These are phyloP conservation scores for Brachyptera putata DNA, from an alignment of 2,888 invertebrate genomes.

Conservation along the genomic window DNA sequence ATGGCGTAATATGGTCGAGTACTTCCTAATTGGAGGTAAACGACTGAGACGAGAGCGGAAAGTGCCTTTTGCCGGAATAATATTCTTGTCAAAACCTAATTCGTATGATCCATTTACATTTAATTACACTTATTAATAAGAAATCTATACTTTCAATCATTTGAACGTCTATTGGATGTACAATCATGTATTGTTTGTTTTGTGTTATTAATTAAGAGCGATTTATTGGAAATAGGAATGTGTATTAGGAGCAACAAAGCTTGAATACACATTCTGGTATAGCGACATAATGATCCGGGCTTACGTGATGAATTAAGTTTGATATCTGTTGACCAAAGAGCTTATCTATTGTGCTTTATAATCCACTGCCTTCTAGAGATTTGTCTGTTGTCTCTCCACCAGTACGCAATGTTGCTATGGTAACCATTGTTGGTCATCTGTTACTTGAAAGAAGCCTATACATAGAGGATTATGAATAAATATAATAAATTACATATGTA, in stretches of 20 bases:
- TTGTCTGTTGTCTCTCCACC: too few species aligned
- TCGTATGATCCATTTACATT: slow-evolving; percentile 14
- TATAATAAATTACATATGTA: too few species aligned
- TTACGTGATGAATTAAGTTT: background rate
- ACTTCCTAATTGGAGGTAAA: slow-evolving; percentile 12
- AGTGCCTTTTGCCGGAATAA: background rate
- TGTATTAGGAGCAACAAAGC: too few species aligned
- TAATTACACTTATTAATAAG: background rate
- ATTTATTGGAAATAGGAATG: background rate
- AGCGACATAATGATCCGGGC: background rate
- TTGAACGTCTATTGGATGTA: background rate
- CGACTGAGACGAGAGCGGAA: slow-evolving; percentile 6
- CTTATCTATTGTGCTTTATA: background rate
- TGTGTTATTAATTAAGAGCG: background rate
- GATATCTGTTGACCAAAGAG: background rate
- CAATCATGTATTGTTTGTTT: background rate
- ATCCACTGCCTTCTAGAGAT: too few species aligned
- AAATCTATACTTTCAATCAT: background rate
- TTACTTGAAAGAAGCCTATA: background rate
- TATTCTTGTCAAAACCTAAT: slow-evolving; percentile 21
- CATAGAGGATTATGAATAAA: background rate
- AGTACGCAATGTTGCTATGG: too few species aligned
- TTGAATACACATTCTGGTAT: too few species aligned
- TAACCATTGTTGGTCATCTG: too few species aligned
- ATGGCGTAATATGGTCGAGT: slow-evolving; percentile 7